These are phyloP conservation scores for Ellobius talpinus DNA, from an alignment of 2,113 vertebrate genomes.

Conservation along the genomic window DNA sequence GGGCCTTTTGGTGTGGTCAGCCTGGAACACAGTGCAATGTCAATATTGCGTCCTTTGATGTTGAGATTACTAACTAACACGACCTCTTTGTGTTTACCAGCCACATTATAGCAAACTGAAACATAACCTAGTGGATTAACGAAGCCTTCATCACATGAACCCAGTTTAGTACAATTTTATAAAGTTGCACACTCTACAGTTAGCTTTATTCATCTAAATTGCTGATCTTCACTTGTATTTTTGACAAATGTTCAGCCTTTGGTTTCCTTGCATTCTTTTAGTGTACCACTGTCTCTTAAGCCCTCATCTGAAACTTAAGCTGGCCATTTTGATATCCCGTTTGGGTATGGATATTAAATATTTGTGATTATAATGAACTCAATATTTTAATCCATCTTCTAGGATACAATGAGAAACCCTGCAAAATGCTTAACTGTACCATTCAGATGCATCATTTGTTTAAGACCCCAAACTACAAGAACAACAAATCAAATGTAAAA, in stretches of 20 bases:
- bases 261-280: constrained; percentile 24
- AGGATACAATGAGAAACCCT: background rate
- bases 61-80: background rate
- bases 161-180: constrained; percentile 8
- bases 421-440: background rate
- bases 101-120: background rate
- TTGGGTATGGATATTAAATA: background rate
- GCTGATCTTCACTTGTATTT: background rate
- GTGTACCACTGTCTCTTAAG: background rate
- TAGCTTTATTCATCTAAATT: constrained; percentile 12
- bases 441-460: background rate
- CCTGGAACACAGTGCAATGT: background rate
- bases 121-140: background rate
- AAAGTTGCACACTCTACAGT: background rate
- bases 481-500: constrained; percentile 44
- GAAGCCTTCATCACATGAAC: background rate
- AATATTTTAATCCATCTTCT: background rate
- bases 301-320: background rate
- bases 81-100: background rate
- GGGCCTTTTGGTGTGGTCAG: background rate
- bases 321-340: background rate
- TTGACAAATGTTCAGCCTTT: constrained; percentile 1
- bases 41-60: background rate
- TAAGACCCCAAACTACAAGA: background rate
- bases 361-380: background rate